Base-by-base conservation (phyloP, 2,113 vertebrate genomes). In the Azemiops feae region DNA sequence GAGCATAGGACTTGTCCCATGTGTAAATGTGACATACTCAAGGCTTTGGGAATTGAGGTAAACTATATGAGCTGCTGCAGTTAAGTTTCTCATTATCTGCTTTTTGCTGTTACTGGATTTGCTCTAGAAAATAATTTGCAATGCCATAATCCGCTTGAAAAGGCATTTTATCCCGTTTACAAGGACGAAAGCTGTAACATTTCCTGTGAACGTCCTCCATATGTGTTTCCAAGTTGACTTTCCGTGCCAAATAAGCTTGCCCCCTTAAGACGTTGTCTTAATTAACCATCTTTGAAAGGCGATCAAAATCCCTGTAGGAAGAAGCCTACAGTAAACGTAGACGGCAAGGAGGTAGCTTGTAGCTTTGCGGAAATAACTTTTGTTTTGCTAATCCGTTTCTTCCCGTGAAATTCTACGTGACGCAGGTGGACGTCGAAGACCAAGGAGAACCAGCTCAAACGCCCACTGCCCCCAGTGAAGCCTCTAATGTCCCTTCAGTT, bases 1-100 rank as follows among this genome's bases (percentile, higher is more conserved):
- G 98, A 99, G 85, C 98, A 98, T 18, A 97, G 98, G 93, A 99
- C 98, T 14, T 99, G 99, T 94, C 99, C 99, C 3, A 99, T 99
- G 98, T 99, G 99, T 95, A 99, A 99, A 95, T 99, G 98, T 93
- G 98, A 99, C 97, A 99, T 99, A 95, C 98, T 99, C 94, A 99
- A 98, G 95, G 98, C 97, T 92, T 89, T 99, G 94, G 98, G 98
- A 60, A 97, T 99, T 64, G 98, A 98, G 97, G 98, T 98, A 96
- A 95, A 95, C 27, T 53, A 9, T 53, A 9, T 3, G 2, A 39
- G 58, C 47, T 18, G n/a, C 45, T 47, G 45, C 22, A 2, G 39
- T 85, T 10, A 85, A 47, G 50, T 60, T 23, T n/a, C 45, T 20
- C 27, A 74, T 60, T 4, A 3, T 34, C 58, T 88, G n/a, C 22